Evolutionary conservation across 92 coral and sea anemone species (phyloP), one percentile per base, ranked within the genome.

Genomic region (Bergia sp.): DNA sequence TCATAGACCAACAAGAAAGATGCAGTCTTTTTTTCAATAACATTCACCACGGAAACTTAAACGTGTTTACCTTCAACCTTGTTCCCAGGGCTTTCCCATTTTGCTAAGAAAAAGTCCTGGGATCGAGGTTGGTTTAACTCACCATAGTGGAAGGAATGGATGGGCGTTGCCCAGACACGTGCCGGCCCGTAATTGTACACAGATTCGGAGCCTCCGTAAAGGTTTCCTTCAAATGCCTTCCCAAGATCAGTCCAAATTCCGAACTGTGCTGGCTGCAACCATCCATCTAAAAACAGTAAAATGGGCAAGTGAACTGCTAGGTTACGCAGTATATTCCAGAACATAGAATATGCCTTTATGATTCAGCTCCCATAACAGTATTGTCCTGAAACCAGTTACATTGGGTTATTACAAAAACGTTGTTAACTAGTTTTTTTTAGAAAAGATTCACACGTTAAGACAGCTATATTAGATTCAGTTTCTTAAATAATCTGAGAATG

Each of bases 61-160:
- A 29, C 29, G 29, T 29, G 29, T 29, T 29, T 29, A 29, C 29
- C 29, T 29, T 29, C 29, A 29, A 29, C 29, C 29, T 29, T 29
- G 29, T 29, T 29, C 29, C 29, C 29, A 29, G 29, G 29, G 29
- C 29, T 29, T 29, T 29, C 29, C 29, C 29, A 29, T 29, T 29
- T 29, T 29, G 29, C 29, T 29, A 29, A 29, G 29, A 29, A 29
- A 29, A 29, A 29, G 29, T 29, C 29, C 29, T 29, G 29, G 29
- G 29, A 29, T 29, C 29, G 29, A 40, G n/a, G n/a, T 76, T 23
- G 23, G 40, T 50, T 37, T 37, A 76, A 82, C 86, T 66, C 77
- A 82, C 86, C 86, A 71, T 82, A 82, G 86, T 82, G 66, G 41
- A 82, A 82, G 58, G 86, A 66, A 37, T 82, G 86, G 20, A 82